A percentile compares a stretch with the other conserved stretches of the same genome.
These are phyloP conservation scores for Seira ritae DNA, from an alignment of 2,888 invertebrate genomes.

Conservation along the genomic window DNA sequence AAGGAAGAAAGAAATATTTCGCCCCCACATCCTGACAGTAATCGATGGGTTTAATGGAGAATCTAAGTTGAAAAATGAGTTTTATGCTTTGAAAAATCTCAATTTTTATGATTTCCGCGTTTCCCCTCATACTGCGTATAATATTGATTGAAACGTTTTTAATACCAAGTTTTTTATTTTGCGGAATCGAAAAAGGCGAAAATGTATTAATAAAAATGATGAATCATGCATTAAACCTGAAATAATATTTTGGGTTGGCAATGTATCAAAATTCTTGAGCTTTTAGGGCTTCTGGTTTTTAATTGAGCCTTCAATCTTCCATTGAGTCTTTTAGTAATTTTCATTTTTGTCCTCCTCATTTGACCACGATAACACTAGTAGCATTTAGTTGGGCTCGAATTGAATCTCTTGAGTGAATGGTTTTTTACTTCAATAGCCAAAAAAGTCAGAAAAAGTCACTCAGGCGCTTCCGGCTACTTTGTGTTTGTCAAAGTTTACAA, in stretches of 20 bases:
- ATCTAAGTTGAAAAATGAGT: constrained; percentile 70
- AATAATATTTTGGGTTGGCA: background rate
- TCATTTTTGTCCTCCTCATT: background rate
- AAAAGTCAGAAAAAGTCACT: constrained; percentile 15
- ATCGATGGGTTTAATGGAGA: constrained; percentile 71
- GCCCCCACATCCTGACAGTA: constrained; percentile 73
- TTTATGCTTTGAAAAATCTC: constrained; percentile 7
- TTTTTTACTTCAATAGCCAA: too few relatives aligned
- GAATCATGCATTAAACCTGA: background rate
- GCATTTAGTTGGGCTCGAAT: too few relatives aligned
- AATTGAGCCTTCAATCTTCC: background rate
- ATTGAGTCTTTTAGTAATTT: background rate
- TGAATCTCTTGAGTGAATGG: too few relatives aligned
- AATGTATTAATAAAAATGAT: background rate
- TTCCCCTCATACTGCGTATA: background rate
- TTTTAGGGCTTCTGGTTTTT: constrained; percentile 30
- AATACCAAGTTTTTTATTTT: background rate
- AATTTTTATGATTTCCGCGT: background rate
- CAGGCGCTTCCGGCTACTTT: constrained; percentile 55
- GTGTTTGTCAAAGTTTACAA: constrained; percentile 31
- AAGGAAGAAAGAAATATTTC: constrained; percentile 52
- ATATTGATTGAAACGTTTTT: constrained; percentile 16
- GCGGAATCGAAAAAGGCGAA: background rate
- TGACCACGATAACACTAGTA: background rate
- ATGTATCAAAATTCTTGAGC: background rate